phyloP scores from a whole-genome alignment of 2,888 invertebrate genomes.

The Leptopilina myrica region DNA sequence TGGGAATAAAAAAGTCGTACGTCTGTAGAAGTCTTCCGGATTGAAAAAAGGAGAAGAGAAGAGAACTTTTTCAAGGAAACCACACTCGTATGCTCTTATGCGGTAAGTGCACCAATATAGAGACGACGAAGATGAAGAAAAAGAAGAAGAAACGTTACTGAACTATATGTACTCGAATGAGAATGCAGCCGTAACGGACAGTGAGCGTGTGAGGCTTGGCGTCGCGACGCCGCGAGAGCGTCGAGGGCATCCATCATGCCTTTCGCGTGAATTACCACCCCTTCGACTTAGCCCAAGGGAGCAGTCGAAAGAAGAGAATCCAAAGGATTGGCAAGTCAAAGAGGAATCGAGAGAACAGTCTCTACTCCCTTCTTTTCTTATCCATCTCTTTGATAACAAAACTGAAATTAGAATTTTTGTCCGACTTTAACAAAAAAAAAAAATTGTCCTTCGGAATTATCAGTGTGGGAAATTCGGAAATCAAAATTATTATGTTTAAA shows the following conservation, averaged over 20 bases:
- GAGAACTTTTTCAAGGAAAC: conserved; percentile 42
- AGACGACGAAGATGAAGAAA: neutral
- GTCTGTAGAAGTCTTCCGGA: conserved; percentile 43
- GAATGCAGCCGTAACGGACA: conserved; percentile 51
- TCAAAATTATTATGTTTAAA: too few species aligned
- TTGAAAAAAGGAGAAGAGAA: conserved; percentile 43
- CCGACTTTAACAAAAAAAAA: too few species aligned
- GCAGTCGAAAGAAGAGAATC: conserved; percentile 48
- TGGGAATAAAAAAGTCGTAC: conserved; percentile 25
- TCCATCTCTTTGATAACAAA: too few species aligned
- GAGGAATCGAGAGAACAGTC: conserved; percentile 48
- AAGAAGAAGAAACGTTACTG: conserved; percentile 49
- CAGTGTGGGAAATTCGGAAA: too few species aligned
- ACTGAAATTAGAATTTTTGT: too few species aligned
- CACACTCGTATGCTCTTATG: conserved; percentile 35
- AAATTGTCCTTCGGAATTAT: too few species aligned
- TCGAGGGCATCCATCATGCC: conserved; percentile 73
- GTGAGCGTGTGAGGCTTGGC: conserved; percentile 63
- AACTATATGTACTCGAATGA: conserved; percentile 47
- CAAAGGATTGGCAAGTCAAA: conserved; percentile 45
- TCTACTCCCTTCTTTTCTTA: too few species aligned
- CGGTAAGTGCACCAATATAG: conserved; percentile 36
- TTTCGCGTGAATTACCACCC: conserved; percentile 72
- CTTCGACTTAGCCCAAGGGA: conserved; percentile 60
- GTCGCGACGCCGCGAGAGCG: conserved; percentile 72